Conservation (phyloP, 2,797 vertebrate genomes). For the Oreortyx pictus region DNA sequence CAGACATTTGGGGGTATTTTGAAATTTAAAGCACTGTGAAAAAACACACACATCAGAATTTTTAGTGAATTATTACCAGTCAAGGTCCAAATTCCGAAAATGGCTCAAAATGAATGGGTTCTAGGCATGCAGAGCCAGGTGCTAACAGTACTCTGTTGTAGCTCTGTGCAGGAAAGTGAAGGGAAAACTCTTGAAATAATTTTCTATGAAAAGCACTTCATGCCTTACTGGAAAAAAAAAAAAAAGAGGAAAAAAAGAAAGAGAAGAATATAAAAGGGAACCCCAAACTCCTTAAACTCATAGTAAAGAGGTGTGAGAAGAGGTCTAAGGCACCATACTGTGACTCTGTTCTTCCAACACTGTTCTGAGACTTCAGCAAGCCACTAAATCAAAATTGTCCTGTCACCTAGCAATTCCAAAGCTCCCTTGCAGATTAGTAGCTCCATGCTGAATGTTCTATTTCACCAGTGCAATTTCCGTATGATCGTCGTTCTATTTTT, state of each 20-base stretch:
- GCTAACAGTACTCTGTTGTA: slow-evolving; percentile 24
- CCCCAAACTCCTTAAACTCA: not conserved
- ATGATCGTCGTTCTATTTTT: not conserved
- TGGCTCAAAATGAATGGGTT: slow-evolving; percentile 20
- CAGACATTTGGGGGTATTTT: not conserved
- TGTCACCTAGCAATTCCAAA: not conserved
- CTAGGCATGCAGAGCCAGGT: slow-evolving; percentile 18
- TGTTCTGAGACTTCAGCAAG: not conserved
- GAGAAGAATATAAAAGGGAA: not conserved
- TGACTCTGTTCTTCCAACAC: not conserved
- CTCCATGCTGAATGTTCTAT: not conserved
- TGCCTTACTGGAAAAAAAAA: no score
- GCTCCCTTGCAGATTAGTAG: not conserved
- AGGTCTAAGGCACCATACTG: accelerated
- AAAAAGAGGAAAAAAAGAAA: not conserved
- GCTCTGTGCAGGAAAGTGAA: slow-evolving; percentile 17
- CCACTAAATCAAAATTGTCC: not conserved
- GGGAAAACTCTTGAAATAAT: slow-evolving; percentile 51
- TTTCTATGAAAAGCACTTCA: slow-evolving; percentile 23
- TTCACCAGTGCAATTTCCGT: not conserved
- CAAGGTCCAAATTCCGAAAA: not conserved
- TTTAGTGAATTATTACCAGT: not conserved
- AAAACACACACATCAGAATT: not conserved
- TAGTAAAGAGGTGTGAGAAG: not conserved
- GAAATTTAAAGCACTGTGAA: slow-evolving; percentile 14